A percentile compares a stretch with the other conserved stretches of the same genome.
Conservation (phyloP, 2,113 vertebrate genomes). For the Fregetta grallaria region DNA sequence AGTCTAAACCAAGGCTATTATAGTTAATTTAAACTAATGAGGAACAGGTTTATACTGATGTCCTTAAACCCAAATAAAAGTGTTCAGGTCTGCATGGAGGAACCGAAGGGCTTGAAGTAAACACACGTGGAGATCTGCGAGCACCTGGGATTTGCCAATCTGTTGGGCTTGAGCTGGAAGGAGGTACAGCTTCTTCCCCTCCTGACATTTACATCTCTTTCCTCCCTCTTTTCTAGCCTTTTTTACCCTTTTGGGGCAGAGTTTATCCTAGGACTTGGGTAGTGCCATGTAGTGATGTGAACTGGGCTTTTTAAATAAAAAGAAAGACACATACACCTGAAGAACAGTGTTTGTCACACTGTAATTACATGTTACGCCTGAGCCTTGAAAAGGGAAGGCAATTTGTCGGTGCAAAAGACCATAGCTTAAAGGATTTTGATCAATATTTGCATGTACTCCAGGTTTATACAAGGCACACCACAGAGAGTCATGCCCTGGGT, state of each 20-base stretch:
- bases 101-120: background rate
- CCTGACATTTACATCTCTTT: background rate
- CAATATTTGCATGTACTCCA: background rate
- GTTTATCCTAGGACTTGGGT: background rate
- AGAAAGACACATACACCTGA: background rate
- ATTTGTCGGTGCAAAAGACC: background rate
- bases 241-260: background rate
- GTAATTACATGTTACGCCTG: background rate
- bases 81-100: background rate
- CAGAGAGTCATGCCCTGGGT: background rate
- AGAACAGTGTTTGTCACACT: fast-evolving
- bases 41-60: background rate
- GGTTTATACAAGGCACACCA: background rate
- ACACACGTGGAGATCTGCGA: fast-evolving
- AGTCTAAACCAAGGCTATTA: background rate
- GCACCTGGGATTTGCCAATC: background rate
- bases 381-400: background rate
- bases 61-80: background rate
- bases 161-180: background rate
- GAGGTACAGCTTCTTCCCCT: background rate
- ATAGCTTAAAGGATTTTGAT: background rate
- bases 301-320: background rate
- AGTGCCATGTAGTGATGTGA: background rate
- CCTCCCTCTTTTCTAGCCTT: background rate
- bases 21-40: background rate